These are phyloP conservation scores for Drosophila arizonae DNA, from an alignment of 1,140 invertebrate species.

Conservation along the genomic window DNA sequence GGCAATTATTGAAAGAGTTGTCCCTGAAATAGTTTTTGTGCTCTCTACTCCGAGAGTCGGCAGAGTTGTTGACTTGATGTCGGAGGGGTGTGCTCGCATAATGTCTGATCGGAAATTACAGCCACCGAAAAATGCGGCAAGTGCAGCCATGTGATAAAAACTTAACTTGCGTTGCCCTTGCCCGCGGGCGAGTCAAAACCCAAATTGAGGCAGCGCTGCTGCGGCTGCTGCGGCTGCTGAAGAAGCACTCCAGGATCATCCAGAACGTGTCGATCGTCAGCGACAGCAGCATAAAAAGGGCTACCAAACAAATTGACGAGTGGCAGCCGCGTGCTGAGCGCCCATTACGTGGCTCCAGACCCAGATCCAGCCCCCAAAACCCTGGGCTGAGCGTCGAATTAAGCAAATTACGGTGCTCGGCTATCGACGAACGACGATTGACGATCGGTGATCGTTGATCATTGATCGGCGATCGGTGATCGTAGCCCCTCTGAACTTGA, in stretches of 20 bases:
- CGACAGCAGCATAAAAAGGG: conserved; percentile 2
- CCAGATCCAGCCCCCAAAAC: conserved; percentile 7
- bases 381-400: conserved; percentile 65
- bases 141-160: conserved; percentile 43
- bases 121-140: conserved; percentile 52
- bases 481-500: conserved; percentile 16
- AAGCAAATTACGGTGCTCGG: conserved; percentile 72
- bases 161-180: conserved; percentile 52
- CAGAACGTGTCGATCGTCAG: conserved; percentile 50
- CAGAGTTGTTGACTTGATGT: conserved; percentile 13
- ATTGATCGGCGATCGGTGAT: background rate
- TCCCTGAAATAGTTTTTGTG: background rate
- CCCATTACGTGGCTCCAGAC: conserved; percentile 35
- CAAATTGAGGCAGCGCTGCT: conserved; percentile 65
- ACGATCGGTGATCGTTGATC: conserved; percentile 19
- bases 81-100: conserved; percentile 30
- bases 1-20: conserved; percentile 9
- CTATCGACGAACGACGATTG: conserved; percentile 31
- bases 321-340: conserved; percentile 74
- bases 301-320: conserved; percentile 62
- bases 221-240: conserved; percentile 49
- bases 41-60: conserved; percentile 1
- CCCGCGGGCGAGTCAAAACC: conserved; percentile 45
- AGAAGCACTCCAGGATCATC: conserved; percentile 10
- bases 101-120: conserved; percentile 58